Conservation (phyloP, 2,888 invertebrate genomes). For the Frankliniella fusca region DNA sequence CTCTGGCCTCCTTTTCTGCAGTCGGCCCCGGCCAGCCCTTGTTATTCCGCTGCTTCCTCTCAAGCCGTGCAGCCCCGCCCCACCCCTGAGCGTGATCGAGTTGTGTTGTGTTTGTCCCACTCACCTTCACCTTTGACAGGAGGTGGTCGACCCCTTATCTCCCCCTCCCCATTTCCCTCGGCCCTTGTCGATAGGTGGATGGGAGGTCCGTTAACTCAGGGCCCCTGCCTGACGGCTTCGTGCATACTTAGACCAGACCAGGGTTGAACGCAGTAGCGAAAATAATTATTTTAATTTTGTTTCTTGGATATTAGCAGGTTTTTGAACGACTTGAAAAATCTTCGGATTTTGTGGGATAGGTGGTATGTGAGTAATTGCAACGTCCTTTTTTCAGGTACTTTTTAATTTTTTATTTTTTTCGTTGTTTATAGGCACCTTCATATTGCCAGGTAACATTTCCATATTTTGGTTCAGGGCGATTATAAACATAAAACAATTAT, state of each 20-base stretch:
- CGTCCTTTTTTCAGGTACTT: neutral
- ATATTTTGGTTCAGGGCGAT: slow-evolving; percentile 25
- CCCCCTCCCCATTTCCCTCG: no score
- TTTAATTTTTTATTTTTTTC: slow-evolving; percentile 6
- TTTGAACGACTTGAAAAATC: neutral
- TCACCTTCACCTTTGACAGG: slow-evolving; percentile 22
- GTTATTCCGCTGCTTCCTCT: neutral
- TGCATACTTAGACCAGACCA: neutral
- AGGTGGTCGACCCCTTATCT: slow-evolving; percentile 17
- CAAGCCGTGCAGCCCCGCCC: neutral
- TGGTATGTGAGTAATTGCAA: neutral
- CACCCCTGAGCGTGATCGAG: neutral
- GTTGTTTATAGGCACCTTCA: slow-evolving; percentile 22
- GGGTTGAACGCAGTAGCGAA: neutral
- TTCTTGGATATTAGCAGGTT: neutral
- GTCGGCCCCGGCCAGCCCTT: neutral
- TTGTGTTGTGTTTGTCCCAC: neutral
- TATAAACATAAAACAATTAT: slow-evolving; percentile 25
- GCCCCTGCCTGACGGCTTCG: neutral
- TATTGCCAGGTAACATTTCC: slow-evolving; percentile 22
- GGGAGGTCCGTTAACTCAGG: neutral
- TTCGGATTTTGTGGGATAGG: neutral
- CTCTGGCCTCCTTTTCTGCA: neutral
- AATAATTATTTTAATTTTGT: neutral
- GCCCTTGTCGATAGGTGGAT: neutral